phyloP scores from a whole-genome alignment of 2,888 invertebrate genomes.

The Lissocephala sabroskyi region DNA sequence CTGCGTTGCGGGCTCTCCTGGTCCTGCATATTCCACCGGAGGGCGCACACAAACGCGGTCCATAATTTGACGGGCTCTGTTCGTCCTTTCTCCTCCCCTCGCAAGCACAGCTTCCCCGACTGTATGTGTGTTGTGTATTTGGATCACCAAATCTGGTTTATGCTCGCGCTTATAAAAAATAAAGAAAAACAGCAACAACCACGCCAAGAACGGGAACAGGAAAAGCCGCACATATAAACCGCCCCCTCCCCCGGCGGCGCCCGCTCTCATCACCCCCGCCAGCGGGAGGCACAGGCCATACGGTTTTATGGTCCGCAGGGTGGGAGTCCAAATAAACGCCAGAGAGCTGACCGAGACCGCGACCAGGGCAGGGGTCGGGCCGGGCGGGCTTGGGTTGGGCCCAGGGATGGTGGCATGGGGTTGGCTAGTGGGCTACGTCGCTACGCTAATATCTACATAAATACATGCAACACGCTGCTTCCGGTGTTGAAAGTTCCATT shows the following conservation, averaged over 20 bases:
- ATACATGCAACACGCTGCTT: conserved; percentile 65
- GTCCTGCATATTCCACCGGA: conserved; percentile 28
- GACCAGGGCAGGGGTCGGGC: neutral
- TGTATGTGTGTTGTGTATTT: conserved; percentile 1
- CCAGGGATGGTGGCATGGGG: neutral
- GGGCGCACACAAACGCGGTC: conserved; percentile 23
- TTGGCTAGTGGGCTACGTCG: conserved; percentile 22
- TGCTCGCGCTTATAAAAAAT: conserved; percentile 43
- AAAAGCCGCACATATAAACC: conserved; percentile 21
- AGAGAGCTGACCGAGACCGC: conserved; percentile 9
- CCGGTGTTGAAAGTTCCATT: conserved; percentile 65
- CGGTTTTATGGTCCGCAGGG: too few species aligned
- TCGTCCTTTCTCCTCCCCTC: conserved; percentile 10
- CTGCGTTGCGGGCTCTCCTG: neutral
- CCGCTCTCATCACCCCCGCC: too few species aligned
- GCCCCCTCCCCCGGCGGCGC: conserved; percentile 13
- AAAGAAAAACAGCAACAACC: conserved; percentile 14
- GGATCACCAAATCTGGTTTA: conserved; percentile 52
- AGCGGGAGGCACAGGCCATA: too few species aligned
- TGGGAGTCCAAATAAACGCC: too few species aligned
- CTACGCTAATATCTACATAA: conserved; percentile 62
- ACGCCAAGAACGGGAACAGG: too few species aligned
- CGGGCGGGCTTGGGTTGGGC: neutral
- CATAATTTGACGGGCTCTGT: conserved; percentile 29
- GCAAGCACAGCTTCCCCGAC: conserved; percentile 15